Base-by-base conservation (phyloP, 2,113 vertebrate species). In the Antechinus stuartii region DNA sequence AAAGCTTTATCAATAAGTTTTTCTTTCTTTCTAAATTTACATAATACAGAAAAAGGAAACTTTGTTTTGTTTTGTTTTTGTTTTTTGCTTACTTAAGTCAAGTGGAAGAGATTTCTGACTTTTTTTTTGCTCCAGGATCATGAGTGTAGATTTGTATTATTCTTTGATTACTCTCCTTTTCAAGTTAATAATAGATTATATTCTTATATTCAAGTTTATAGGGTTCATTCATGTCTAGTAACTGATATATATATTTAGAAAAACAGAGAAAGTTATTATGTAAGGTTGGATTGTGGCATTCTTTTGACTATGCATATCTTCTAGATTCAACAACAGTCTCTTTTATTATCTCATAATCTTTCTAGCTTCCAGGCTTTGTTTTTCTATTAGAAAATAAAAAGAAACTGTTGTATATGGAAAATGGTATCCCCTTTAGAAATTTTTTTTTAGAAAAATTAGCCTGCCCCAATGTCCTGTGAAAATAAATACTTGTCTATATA, bases 401-500 rank as follows among this genome's bases (percentile, higher is more conserved):
- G 68, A 92, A 89, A 2, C 2, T 47, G 54, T 55, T 84, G n/a
- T 84, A 84, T 84, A 22, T 84, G 19, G 19, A 42, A 42, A 84
- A n/a, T 76, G 14, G 57, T 68, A 16, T 76, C 61, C 61, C 35
- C 35, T n/a, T 76, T n/a, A 4, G 3, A 16, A n/a, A 19, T n/a
- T 4, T 4, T 42, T 84, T 14, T 12, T 35, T 14, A 7, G 42
- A 84, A 42, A 84, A 84, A 84, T 84, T 42, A n/a, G n/a, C 6
- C n/a, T 42, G 1, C 12, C 11, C 19, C 16, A 84, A 42, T 42
- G 0, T 42, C 0, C n/a, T 42, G 0, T 42, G 19, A 0, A 84
- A 76, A 84, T 42, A 42, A 84, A 84, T 16, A 42, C 35, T 42
- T 84, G 22, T 49, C 8, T 49, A 49, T 49, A 49, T 49, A 49